phyloP scores from a whole-genome alignment of 1,140 invertebrate species.

The Drosophila malerkotliana region DNA sequence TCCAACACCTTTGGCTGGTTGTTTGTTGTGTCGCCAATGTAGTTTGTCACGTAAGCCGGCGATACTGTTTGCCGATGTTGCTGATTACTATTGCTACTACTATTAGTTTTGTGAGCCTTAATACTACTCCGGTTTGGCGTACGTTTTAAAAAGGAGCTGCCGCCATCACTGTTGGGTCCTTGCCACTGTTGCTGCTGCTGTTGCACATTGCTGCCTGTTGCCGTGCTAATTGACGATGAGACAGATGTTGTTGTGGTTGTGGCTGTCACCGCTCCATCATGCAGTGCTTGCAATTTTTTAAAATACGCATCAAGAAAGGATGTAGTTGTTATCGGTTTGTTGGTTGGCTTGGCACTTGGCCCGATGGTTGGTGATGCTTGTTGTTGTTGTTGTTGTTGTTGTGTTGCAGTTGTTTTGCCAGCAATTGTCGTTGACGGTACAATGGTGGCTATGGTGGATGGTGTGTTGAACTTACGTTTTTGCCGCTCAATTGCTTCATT shows the following conservation, averaged over 20 bases:
- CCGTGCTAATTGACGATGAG: conserved; percentile 60
- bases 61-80: conserved; percentile 30
- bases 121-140: conserved; percentile 69
- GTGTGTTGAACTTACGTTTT: conserved; percentile 82
- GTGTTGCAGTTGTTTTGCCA: conserved; percentile 42
- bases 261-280: conserved; percentile 68
- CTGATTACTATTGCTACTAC: conserved; percentile 68
- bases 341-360: conserved; percentile 26
- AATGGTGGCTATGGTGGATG: conserved; percentile 47
- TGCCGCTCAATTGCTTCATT: conserved; percentile 83
- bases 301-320: conserved; percentile 77
- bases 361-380: conserved; percentile 40
- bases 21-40: conserved; percentile 80
- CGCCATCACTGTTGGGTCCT: conserved; percentile 55
- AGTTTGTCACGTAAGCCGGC: conserved; percentile 68
- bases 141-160: conserved; percentile 77
- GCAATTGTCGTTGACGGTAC: conserved; percentile 13
- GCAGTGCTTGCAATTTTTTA: conserved; percentile 77
- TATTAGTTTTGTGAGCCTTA: conserved; percentile 61
- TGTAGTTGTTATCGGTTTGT: conserved; percentile 59
- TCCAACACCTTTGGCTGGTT: conserved; percentile 77
- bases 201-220: conserved; percentile 38
- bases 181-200: conserved; percentile 47
- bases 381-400: conserved; percentile 15
- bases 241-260: conserved; percentile 60